Base-by-base conservation (phyloP, 2,888 invertebrate species). In the Schizotus pectinicornis region DNA sequence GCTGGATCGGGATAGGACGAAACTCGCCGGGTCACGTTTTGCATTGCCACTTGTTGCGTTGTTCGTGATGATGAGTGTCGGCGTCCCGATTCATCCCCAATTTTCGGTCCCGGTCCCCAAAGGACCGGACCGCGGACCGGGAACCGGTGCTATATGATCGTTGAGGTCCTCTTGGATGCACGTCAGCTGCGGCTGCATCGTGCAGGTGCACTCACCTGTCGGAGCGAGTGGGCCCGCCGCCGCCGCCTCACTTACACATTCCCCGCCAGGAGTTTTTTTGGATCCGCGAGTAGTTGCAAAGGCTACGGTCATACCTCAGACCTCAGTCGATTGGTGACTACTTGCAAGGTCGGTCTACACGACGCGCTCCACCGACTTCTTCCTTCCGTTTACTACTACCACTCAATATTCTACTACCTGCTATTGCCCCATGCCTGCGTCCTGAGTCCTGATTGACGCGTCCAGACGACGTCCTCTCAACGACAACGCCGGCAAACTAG, bases 151-250 rank as follows among this genome's bases (percentile, higher is more conserved):
- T 49, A 56, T 56, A 56, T 49, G 62, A 51, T 54, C 52, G 47
- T 22, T 32, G 54, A 6, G 34, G 57, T 37, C 22, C 22, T 22
- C 5, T 22, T 22, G 22, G 47, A 31, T 37, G 53, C 36, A 36
- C 48, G 35, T 53, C 39, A 53, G 35, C 47, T 39, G 30, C 35
- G 22, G 48, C 38, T 33, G 37, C 50, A 39, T 22, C 61, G 62
- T 64, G 64, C 64, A 64, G 66, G 66, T 67, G 66, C 66, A 67
- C 66, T 67, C 66, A 67, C 66, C 66, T 67, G 66, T 64, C 66
- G 64, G 61, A 62, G 54, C 57, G 56, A 30, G 54, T 61, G 51
- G 49, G 48, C 48, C 54, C 36, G 53, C 43, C 43, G 52, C 54
- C 56, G 64, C 63, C 59, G 64, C 60, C 50, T 65, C 61, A 59